A percentile compares a stretch with the other conserved stretches of the same genome.
Evolutionary conservation across 2,888 invertebrate species (phyloP).

Genomic region (Camponotus fellah): DNA sequence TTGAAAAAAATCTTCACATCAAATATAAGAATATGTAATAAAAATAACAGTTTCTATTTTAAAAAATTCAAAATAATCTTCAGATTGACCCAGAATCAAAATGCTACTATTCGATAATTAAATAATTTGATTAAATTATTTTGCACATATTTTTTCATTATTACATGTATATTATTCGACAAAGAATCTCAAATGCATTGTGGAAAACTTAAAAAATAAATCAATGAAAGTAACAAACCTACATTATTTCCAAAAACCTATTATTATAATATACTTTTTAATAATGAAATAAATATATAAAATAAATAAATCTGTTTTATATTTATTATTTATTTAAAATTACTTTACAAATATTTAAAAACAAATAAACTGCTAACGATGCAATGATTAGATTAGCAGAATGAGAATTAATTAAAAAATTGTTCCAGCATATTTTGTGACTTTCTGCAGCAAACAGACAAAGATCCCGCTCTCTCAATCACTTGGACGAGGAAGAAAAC

Average conservation of each 20-base stretch:
- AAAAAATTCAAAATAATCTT: not conserved
- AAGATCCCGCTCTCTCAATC: conserved; percentile 8
- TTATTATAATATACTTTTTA: not conserved
- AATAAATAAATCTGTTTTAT: too few species aligned
- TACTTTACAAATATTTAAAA: not conserved
- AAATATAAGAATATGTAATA: not conserved
- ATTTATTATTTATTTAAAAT: too few species aligned
- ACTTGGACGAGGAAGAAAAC: conserved; percentile 39
- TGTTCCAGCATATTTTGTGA: not conserved
- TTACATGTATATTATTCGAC: not conserved
- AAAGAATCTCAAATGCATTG: not conserved
- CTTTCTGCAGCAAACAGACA: not conserved
- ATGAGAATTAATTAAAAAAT: not conserved
- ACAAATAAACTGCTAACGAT: not conserved
- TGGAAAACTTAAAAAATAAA: not conserved
- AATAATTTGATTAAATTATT: not conserved
- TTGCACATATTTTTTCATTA: not conserved
- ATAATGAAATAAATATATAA: not conserved
- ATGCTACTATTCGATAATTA: not conserved
- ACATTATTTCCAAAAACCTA: not conserved
- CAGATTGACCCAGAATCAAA: not conserved
- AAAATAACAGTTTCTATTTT: not conserved
- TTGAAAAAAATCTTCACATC: not conserved
- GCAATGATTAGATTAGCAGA: not conserved
- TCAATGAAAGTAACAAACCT: not conserved